Evolutionary conservation across 2,888 invertebrate genomes (phyloP).

Genomic region (Theretra japonica): DNA sequence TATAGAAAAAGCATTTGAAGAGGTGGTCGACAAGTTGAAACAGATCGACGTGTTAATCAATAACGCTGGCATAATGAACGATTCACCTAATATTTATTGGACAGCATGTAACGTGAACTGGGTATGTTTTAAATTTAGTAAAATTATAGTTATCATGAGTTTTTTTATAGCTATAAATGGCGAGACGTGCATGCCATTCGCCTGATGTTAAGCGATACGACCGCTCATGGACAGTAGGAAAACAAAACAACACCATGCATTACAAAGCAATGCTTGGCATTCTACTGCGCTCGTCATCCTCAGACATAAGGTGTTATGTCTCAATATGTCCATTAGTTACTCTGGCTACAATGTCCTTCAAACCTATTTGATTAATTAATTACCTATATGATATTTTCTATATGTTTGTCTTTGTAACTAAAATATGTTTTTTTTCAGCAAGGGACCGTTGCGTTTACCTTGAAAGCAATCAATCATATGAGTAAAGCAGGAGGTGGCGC

Average conservation of each 20-base stretch:
- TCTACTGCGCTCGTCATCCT: too few relatives aligned
- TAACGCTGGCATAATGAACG: constrained; percentile 63
- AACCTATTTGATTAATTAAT: too few relatives aligned
- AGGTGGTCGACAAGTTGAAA: constrained; percentile 47
- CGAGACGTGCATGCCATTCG: too few relatives aligned
- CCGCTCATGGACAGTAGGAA: too few relatives aligned
- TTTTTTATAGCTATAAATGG: too few relatives aligned
- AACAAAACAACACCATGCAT: too few relatives aligned
- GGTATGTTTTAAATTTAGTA: constrained; percentile 41
- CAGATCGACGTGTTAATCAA: constrained; percentile 61
- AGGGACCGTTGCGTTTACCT: constrained; percentile 73
- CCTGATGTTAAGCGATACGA: too few relatives aligned
- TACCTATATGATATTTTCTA: too few relatives aligned
- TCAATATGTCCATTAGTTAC: too few relatives aligned
- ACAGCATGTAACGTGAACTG: constrained; percentile 58
- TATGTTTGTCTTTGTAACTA: background rate
- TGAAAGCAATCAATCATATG: constrained; percentile 59
- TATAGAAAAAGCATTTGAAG: constrained; percentile 49
- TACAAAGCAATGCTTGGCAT: too few relatives aligned
- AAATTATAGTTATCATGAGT: background rate
- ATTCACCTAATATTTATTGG: constrained; percentile 52
- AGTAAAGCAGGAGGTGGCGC: constrained; percentile 54
- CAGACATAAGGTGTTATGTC: too few relatives aligned
- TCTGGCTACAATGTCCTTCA: too few relatives aligned
- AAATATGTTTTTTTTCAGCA: constrained; percentile 55